Conservation (phyloP, 2,888 invertebrate genomes). For the Apotomis turbidana region DNA sequence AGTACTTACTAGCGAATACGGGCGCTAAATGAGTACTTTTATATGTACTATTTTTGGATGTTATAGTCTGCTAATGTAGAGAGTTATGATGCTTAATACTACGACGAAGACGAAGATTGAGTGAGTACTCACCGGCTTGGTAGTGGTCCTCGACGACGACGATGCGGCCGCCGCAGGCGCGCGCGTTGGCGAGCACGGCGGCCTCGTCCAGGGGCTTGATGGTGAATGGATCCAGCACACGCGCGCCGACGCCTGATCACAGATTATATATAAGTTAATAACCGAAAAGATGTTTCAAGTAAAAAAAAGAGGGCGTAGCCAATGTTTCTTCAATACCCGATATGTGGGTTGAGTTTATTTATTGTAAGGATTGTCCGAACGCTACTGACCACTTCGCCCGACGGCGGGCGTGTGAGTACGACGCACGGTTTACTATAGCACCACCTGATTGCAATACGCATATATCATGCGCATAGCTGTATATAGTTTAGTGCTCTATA, state of each 20-base stretch:
- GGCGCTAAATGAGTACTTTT: too few species aligned
- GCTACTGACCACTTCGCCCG: conserved; percentile 51
- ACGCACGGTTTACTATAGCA: conserved; percentile 25
- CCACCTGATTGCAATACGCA: conserved; percentile 5
- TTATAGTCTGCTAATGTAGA: too few species aligned
- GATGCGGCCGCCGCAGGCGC: conserved; percentile 90
- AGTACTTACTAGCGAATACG: too few species aligned
- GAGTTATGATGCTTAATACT: too few species aligned
- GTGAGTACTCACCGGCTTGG: conserved; percentile 86
- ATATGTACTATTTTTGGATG: too few species aligned
- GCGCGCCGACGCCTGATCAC: conserved; percentile 85
- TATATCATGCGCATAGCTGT: neutral
- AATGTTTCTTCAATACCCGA: too few species aligned
- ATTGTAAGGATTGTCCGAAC: conserved; percentile 47
- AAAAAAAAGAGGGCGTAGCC: neutral
- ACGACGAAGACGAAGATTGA: too few species aligned
- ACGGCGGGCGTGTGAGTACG: conserved; percentile 26
- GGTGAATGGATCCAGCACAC: conserved; percentile 98
- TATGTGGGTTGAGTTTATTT: neutral
- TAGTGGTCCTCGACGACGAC: conserved; percentile 99
- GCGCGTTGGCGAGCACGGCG: conserved; percentile 89
- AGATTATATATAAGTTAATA: neutral
- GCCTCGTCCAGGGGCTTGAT: conserved; percentile 96
- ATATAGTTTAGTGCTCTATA: neutral
- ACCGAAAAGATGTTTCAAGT: neutral